phyloP scores from a whole-genome alignment of 2,888 invertebrate species.

The Muscina levida region DNA sequence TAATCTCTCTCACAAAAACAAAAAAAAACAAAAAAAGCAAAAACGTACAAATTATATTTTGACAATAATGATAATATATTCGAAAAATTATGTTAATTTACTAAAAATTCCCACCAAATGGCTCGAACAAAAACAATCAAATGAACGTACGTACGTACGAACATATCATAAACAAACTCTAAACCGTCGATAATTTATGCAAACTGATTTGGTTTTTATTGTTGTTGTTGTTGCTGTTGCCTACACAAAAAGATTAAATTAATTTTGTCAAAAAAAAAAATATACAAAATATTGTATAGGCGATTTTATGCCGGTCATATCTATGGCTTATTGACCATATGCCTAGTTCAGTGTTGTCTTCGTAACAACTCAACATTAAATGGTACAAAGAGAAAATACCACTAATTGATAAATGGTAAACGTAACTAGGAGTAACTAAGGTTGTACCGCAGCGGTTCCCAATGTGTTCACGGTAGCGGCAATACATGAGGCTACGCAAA shows the following conservation, averaged over 20 bases:
- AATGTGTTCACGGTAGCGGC: too few species aligned
- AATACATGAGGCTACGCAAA: too few species aligned
- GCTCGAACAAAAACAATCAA: neutral
- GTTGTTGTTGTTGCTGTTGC: slow-evolving; percentile 7
- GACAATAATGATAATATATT: slow-evolving; percentile 60
- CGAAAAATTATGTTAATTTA: slow-evolving; percentile 54
- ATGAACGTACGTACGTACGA: neutral
- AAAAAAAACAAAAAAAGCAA: too few species aligned
- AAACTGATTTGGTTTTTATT: slow-evolving; percentile 37
- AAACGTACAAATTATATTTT: slow-evolving; percentile 63
- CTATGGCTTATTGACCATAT: slow-evolving; percentile 8
- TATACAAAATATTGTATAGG: neutral
- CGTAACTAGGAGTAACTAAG: too few species aligned
- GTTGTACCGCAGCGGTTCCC: too few species aligned
- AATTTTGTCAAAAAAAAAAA: slow-evolving; percentile 35
- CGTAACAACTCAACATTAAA: neutral
- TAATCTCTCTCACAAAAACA: slow-evolving; percentile 53
- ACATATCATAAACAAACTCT: slow-evolving; percentile 5
- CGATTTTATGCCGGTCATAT: neutral
- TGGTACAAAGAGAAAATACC: neutral
- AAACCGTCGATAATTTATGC: slow-evolving; percentile 56
- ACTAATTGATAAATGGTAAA: too few species aligned
- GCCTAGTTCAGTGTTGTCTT: neutral
- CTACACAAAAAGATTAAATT: slow-evolving; percentile 40
- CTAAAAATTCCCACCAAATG: slow-evolving; percentile 37